Evolutionary conservation across 1,140 invertebrate species (phyloP), one percentile per base, ranked within the genome.

Genomic region (Pseudobourletiella spinata): DNA sequence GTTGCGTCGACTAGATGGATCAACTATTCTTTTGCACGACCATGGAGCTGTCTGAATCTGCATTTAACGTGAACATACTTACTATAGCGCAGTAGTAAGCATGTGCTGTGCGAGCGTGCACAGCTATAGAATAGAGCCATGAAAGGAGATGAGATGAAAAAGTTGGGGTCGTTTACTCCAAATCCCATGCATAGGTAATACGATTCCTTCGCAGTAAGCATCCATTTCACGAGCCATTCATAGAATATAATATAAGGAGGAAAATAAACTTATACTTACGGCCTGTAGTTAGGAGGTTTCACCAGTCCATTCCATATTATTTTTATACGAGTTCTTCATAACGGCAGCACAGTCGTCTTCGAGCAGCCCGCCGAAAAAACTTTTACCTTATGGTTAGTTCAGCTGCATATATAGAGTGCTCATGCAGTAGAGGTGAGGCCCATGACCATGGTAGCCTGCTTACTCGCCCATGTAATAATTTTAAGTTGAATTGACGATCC

Each of bases 141-240:
- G 32, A 39, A 39, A 48, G 18, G 44, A 48, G 44, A 48, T 48
- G 44, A 48, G 44, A 48, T 48, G 44, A 48, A 48, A 48, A 48
- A 48, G 4, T 22, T 48, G 14, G 11, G 44, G 44, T 48, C 44
- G 44, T 48, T 48, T 48, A 15, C 44, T 48, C 44, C 44, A 48
- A 48, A 11, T 48, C 11, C 20, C 8, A 15, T 11, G 20, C 44
- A 48, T 48, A 48, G 44, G 44, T 48, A 48, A 48, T 48, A 48
- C 18, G 18, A 48, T 22, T 48, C 44, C 4, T 22, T 48, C 44
- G 6, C 8, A 11, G 6, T 15, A 48, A 48, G 44, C 44, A 48
- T 48, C 44, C 11, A 48, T 48, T 48, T 18, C 44, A 18, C 44
- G 6, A 22, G 18, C 44, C 44, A 48, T 48, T 22, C 11, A 48